phyloP scores from a whole-genome alignment of 2,113 vertebrate genomes.

The Hiodon tergisus region DNA sequence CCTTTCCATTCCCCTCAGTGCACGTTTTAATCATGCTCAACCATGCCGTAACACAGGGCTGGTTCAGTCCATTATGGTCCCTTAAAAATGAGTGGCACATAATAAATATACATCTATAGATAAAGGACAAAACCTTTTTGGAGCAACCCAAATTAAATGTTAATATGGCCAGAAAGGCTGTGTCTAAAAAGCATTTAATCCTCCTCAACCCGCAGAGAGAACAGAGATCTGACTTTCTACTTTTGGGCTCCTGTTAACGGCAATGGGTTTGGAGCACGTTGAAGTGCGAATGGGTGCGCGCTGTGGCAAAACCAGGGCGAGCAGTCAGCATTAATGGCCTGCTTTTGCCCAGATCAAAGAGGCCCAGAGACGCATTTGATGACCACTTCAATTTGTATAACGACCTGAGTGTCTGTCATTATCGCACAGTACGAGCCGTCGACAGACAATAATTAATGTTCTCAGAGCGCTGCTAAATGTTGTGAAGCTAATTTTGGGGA shows the following conservation, averaged over 20 bases:
- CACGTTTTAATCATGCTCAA: background rate
- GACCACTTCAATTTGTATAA: background rate
- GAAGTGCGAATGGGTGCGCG: background rate
- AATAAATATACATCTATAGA: background rate
- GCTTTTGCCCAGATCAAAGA: background rate
- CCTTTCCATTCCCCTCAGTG: background rate
- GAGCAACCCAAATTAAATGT: too few species aligned
- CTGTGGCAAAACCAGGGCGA: background rate
- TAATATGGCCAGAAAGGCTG: too few species aligned
- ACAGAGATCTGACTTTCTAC: background rate
- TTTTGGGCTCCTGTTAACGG: background rate
- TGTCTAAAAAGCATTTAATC: too few species aligned
- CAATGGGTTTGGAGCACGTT: background rate
- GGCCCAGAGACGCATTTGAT: background rate
- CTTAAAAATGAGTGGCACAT: background rate
- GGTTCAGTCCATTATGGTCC: too few species aligned
- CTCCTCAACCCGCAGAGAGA: background rate
- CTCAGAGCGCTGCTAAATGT: background rate
- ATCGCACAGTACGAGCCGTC: background rate
- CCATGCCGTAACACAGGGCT: too few species aligned
- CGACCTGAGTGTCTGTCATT: background rate
- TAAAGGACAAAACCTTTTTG: too few species aligned
- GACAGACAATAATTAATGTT: background rate
- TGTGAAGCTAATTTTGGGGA: background rate
- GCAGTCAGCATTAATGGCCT: background rate